Base-by-base conservation (phyloP, 2,113 vertebrate genomes). In the Etheostoma spectabile region DNA sequence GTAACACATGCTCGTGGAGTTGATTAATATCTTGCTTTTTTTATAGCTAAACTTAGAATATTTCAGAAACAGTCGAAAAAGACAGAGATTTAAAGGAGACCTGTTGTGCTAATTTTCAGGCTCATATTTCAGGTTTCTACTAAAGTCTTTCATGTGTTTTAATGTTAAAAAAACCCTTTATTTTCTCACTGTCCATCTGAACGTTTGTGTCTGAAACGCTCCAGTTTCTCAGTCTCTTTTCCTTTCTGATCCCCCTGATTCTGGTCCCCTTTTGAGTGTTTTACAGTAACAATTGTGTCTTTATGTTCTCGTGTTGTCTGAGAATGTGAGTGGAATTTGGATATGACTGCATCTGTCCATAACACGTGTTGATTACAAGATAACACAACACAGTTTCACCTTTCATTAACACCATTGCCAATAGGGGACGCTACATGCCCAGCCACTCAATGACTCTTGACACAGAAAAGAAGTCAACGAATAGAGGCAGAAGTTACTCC, bases 1-100 rank as follows among this genome's bases (percentile, higher is more conserved):
- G 70, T 51, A 77, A 62, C 62, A 70, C 72, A 80, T 10, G 21
- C 46, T 61, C 49, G 3, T 55, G 52, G 27, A 56, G 49, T 24
- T 82, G 69, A 92, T 79, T 66, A 67, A 90, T 57, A 46, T 12
- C 30, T 59, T 6, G 8, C 19, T 74, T 61, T 16, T 77, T 56
- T 71, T 56, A 55, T 14, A 2, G 68, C 59, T 3, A 8, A 33
- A 73, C 27, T 64, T 74, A 5, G 30, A 70, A 22, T 14, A 18
- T 55, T 48, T 45, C 11, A 67, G 30, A 42, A 30, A 0, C 27
- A 4, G 45, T 10, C 22, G 6, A 22, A 59, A 46, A 57, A 49
- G 33, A 38, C 15, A 57, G 38, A 35, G 24, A 57, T 42, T 42
- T 11, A 38, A 38, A 38, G 35, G 35, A 38, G 35, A 38, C 8